These are phyloP conservation scores for Acronicta alni DNA, from an alignment of 2,888 invertebrate species.

Conservation along the genomic window DNA sequence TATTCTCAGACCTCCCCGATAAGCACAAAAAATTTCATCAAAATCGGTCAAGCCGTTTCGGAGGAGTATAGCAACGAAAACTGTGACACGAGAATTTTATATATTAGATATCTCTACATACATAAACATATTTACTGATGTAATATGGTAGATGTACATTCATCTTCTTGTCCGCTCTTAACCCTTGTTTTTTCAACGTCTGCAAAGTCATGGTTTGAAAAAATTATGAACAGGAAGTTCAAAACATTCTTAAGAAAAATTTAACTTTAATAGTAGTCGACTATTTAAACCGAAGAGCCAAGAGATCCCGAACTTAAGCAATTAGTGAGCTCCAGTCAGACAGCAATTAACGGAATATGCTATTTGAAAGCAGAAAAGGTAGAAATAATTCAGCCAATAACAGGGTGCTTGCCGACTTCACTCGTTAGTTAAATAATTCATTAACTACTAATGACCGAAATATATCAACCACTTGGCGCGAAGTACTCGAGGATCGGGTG, in stretches of 20 bases:
- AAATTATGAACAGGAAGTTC: conserved; percentile 81
- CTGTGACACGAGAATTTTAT: too few relatives aligned
- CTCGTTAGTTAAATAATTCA: conserved; percentile 86
- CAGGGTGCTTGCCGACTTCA: conserved; percentile 71
- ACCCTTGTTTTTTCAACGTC: conserved; percentile 57
- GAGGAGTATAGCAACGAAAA: too few relatives aligned
- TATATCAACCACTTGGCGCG: conserved; percentile 69
- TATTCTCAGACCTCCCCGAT: too few relatives aligned
- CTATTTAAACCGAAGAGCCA: conserved; percentile 83
- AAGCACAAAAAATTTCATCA: too few relatives aligned
- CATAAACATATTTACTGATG: too few relatives aligned
- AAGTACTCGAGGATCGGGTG: conserved; percentile 47
- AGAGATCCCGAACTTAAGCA: conserved; percentile 88
- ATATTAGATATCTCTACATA: too few relatives aligned
- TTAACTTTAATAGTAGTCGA: conserved; percentile 84
- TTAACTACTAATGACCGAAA: conserved; percentile 83
- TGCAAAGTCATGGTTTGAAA: conserved; percentile 58
- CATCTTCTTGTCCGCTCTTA: conserved; percentile 34
- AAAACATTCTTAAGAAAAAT: conserved; percentile 81
- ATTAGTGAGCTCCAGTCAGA: conserved; percentile 87
- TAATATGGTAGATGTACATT: neutral
- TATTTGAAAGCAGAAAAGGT: conserved; percentile 85
- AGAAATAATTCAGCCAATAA: conserved; percentile 87
- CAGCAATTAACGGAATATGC: conserved; percentile 88
- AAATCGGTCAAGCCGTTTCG: too few relatives aligned